phyloP scores from a whole-genome alignment of 1,140 invertebrate genomes.

The Heterodera carotae region DNA sequence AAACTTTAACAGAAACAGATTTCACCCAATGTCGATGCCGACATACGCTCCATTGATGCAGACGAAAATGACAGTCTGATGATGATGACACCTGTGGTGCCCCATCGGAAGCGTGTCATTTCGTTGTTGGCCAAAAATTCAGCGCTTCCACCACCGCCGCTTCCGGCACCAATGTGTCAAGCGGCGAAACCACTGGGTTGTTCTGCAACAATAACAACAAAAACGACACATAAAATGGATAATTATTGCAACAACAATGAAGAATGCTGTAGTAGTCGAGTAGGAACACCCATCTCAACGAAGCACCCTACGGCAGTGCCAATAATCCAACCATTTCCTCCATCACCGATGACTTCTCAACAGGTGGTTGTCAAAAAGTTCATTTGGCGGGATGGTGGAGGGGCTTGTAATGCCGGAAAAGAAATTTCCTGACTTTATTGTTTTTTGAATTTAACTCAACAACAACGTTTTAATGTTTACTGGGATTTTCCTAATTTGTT shows the following conservation, averaged over 20 bases:
- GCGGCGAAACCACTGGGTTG: neutral
- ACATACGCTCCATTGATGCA: conserved; percentile 1
- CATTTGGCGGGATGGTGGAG: too few species aligned
- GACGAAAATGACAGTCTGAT: conserved; percentile 11
- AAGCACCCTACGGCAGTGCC: neutral
- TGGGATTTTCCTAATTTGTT: too few species aligned
- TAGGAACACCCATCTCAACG: too few species aligned
- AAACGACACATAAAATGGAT: neutral
- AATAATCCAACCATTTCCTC: conserved; percentile 20
- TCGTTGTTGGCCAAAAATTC: neutral
- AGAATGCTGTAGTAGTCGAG: neutral
- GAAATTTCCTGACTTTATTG: too few species aligned
- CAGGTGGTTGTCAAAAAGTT: neutral
- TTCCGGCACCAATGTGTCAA: neutral
- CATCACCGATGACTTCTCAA: conserved; percentile 2
- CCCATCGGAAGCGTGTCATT: conserved; percentile 2
- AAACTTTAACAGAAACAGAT: neutral
- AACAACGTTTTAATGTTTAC: too few species aligned
- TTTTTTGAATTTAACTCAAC: too few species aligned
- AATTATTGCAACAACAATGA: neutral
- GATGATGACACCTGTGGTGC: neutral
- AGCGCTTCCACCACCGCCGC: neutral
- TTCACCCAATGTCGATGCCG: neutral
- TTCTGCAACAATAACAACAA: neutral
- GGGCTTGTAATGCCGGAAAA: too few species aligned